Base-by-base conservation (phyloP, 2,113 vertebrate species). In the Nyctibius bracteatus region DNA sequence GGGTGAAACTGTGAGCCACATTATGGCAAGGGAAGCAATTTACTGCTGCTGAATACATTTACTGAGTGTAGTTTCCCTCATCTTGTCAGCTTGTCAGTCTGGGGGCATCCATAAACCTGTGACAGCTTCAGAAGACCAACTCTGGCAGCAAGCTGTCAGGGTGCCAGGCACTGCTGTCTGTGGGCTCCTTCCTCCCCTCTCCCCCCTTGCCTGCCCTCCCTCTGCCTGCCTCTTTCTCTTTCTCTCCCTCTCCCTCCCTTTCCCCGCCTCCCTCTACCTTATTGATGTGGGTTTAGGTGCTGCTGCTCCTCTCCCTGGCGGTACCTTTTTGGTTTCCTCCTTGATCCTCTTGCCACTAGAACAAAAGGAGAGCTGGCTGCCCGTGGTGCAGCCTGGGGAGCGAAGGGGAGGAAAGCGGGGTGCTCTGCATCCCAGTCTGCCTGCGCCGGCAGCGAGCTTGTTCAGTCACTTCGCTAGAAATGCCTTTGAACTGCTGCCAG, bases 401-500 rank as follows among this genome's bases (percentile, higher is more conserved):
- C 5, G 35, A 41, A 62, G 44, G 65, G 47, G 61, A 93, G 83
- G 71, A 25, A 51, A 80, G 86, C 21, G 9, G 70, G 81, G 66
- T 2, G 6, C 92, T 74, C 94, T 18, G 81, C 80, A 39, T 86
- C 80, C 55, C 20, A 0, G 14, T 16, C 92, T 66, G 84, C 75
- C 79, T 25, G 59, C 6, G 12, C 89, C 43, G 2, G 79, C 79
- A n/a, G 33, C 6, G 59, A 84, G 93, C 70, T 66, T 12, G n/a
- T 90, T 94, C 93, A 70, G 66, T 71, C 86, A 33, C 86, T 95
- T 90, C 0, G 4, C 88, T 85, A 8, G 82, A 87, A 92, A 86
- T 86, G 94, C 91, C 94, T 95, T 94, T 95, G 96, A 97, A 83
- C 78, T 66, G 72, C 95, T 87, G 90, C 92, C 92, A 92, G 84